Evolutionary conservation across 2,888 invertebrate genomes (phyloP), one percentile per base, ranked within the genome.

Genomic region (Brenthis hecate): DNA sequence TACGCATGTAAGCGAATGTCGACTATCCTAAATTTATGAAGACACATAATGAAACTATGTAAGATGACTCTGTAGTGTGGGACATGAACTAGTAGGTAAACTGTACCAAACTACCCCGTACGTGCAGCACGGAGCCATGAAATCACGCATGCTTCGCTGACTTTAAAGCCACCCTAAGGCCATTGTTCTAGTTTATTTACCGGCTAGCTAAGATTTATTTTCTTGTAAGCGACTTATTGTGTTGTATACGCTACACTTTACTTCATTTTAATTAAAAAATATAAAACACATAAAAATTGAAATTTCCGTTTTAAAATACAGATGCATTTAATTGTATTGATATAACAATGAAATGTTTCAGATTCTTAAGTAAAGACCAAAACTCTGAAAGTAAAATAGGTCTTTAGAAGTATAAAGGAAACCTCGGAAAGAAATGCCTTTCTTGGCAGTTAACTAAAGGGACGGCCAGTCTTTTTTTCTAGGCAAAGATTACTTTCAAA

Each of bases 291-390:
- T 13, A 19, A 11, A 19, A 1, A 14, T 54, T 36, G 2, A 43
- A 53, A 43, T 36, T 43, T 43, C 1, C 14, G 6, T 54, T 51
- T 19, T 43, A 62, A 56, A 50, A 56, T 43, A 55, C 14, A 61
- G 23, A 54, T 57, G 50, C 51, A 54, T 68, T 64, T 69, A 66
- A 70, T 70, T 71, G 70, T 55, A 62, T 64, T 58, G 53, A 65
- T 72, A 69, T 69, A 69, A 72, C 68, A 74, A 74, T 66, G 66
- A 67, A 69, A 54, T 66, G 67, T 71, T 72, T 61, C 60, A 66
- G 73, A 74, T 72, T 68, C 62, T 66, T 54, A 58, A 65, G 58
- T 56, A 56, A 66, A 57, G 64, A 63, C 57, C 54, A 65, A 68
- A 70, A 73, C 65, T 71, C 69, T 57, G 61, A 66, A 66, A 70